phyloP scores from a whole-genome alignment of 2,113 vertebrate species.

The Corythornis vintsioides region DNA sequence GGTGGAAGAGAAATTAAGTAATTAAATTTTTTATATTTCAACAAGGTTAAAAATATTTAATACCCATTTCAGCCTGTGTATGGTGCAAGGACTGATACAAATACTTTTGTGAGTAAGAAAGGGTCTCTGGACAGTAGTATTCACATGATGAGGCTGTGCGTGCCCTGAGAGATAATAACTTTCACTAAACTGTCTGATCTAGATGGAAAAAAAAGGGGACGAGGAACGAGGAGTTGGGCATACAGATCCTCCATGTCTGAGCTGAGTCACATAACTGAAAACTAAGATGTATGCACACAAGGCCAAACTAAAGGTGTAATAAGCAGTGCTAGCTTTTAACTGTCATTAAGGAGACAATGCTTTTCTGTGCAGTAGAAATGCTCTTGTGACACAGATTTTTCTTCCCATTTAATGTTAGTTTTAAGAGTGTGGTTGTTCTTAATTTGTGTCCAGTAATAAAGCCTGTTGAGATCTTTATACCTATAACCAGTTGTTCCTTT shows the following conservation, averaged over 20 bases:
- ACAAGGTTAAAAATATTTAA: background rate
- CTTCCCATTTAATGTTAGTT: background rate
- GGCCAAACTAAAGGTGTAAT: background rate
- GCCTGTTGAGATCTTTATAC: background rate
- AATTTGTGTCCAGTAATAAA: constrained; percentile 35
- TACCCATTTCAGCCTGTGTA: background rate
- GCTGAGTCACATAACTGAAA: background rate
- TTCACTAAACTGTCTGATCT: background rate
- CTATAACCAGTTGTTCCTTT: background rate
- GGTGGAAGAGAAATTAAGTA: background rate
- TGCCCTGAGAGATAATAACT: background rate
- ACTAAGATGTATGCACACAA: accelerated
- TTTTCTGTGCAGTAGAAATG: background rate
- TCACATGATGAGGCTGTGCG: background rate
- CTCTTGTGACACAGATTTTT: background rate
- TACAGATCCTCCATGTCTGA: background rate
- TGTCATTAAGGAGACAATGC: background rate
- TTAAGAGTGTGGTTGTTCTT: constrained; percentile 6
- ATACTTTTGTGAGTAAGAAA: background rate
- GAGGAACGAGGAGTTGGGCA: background rate
- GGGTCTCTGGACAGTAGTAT: background rate
- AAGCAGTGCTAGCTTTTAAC: background rate
- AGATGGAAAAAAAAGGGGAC: background rate
- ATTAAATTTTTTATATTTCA: background rate
- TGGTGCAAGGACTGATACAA: background rate